Evolutionary conservation across 30 jellyfish, hydroid and myxozoan genomes (phyloP).

Genomic region (Catostylus mosaicus): DNA sequence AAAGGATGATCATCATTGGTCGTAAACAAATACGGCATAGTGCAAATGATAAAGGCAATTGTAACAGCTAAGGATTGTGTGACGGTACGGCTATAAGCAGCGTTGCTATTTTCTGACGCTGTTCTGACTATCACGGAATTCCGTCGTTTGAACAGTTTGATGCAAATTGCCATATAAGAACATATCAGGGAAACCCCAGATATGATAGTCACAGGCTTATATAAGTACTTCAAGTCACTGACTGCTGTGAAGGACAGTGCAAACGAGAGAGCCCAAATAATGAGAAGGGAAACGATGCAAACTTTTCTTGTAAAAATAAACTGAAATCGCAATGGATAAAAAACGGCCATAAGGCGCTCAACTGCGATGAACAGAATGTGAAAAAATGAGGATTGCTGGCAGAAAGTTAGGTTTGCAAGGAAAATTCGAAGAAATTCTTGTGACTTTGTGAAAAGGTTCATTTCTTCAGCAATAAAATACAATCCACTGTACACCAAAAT

Average conservation of each 20-base stretch:
- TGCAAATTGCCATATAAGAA: conserved; percentile 24
- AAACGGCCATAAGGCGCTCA: conserved; percentile 44
- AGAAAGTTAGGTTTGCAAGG: conserved; percentile 3
- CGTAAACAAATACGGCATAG: conserved; percentile 1
- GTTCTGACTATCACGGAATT: neutral
- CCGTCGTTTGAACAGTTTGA: neutral
- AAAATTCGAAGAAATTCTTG: neutral
- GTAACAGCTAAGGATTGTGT: conserved; percentile 5
- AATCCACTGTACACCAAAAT: neutral
- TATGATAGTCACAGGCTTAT: neutral
- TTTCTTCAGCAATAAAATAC: neutral
- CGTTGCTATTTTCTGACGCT: neutral
- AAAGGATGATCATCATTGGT: neutral
- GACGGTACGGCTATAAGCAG: neutral
- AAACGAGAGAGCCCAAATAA: conserved; percentile 10
- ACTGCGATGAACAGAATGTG: conserved; percentile 18
- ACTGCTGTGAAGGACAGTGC: neutral
- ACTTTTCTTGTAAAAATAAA: neutral
- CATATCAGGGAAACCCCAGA: neutral
- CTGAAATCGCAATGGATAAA: conserved; percentile 17
- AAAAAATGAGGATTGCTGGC: conserved; percentile 4
- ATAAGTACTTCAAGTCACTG: neutral
- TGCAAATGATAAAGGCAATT: conserved; percentile 7
- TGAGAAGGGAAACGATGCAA: neutral
- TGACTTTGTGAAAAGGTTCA: neutral